Conservation (phyloP, 1,140 invertebrate species). For the Octopus bimaculoides region DNA sequence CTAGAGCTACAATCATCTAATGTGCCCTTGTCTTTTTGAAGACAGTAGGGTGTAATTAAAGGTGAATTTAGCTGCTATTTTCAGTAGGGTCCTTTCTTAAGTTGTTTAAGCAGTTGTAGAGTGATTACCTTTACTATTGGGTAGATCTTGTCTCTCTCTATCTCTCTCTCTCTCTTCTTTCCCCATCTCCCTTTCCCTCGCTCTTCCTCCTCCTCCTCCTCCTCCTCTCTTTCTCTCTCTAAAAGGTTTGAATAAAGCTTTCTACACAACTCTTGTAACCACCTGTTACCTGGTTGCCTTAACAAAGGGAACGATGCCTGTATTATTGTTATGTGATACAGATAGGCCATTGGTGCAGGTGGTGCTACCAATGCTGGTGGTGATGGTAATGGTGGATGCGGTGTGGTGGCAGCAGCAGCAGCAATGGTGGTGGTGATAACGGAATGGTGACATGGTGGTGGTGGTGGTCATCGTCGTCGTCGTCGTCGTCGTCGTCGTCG, state of each 20-base stretch:
- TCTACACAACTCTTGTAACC: neutral
- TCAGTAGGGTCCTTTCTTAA: neutral
- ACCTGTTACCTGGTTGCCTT: neutral
- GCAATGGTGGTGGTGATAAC: slow-evolving; percentile 3
- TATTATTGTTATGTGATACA: neutral
- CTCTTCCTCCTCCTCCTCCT: neutral
- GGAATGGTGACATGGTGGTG: neutral
- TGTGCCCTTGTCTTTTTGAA: neutral
- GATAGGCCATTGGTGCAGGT: slow-evolving; percentile 10
- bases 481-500: neutral
- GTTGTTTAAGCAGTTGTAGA: neutral
- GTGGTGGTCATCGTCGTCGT: neutral
- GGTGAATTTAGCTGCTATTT: neutral
- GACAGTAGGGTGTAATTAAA: neutral
- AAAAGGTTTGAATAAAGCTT: neutral
- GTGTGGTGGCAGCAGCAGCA: neutral
- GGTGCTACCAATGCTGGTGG: slow-evolving; percentile 10
- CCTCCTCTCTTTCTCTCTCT: neutral
- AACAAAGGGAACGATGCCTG: neutral
- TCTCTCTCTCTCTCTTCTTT: neutral
- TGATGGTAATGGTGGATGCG: neutral
- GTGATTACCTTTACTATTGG: neutral
- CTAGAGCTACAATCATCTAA: neutral
- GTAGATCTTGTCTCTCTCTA: neutral
- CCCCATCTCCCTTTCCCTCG: neutral